Base-by-base conservation (phyloP, 1,140 invertebrate genomes). In the Diuraphis noxia region DNA sequence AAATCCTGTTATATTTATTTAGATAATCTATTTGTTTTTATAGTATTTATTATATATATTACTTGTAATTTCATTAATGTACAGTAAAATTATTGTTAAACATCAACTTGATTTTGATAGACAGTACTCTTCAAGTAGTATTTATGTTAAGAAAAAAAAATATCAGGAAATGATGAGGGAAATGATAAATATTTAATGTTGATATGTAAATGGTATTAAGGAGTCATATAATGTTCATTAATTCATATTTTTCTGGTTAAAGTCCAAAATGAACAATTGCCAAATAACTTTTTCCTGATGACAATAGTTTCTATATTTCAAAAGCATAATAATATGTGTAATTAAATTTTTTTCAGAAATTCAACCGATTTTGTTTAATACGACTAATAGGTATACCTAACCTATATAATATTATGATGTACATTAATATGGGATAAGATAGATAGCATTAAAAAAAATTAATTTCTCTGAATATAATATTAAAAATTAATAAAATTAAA, bases 181-280 rank as follows among this genome's bases (percentile, higher is more conserved):
- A 43, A 72, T 72, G 38, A 77, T 72, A 72, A 88, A 88, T 72
- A 72, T 88, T 77, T 88, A 77, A 77, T 72, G 40, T 38, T 40
- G 72, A 86, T 88, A 40, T 77, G 56, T 72, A 88, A 88, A 88
- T 88, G 40, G 34, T 88, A 88, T 88, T 88, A 72, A 41, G 17
- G 23, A 88, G 38, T 88, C 30, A 77, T 88, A 41, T 72, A 88
- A 88, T 88, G 40, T 41, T 41, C 63, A 72, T 88, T 56, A 88
- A 56, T 88, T 88, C 34, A 86, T 30, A 72, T 79, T 90, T 90
- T 90, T 46, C 8, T 90, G 88, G 88, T 9, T 3, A 10, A 34
- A 43, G 21, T 77, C 88, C 88, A 90, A 90, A 77, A 49, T 90
- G 88, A 81, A 81, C 81, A 6, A 46, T 81, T 79, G 88, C 88